Evolutionary conservation across 1,140 invertebrate genomes (phyloP).

Genomic region (Melitaea cinxia): DNA sequence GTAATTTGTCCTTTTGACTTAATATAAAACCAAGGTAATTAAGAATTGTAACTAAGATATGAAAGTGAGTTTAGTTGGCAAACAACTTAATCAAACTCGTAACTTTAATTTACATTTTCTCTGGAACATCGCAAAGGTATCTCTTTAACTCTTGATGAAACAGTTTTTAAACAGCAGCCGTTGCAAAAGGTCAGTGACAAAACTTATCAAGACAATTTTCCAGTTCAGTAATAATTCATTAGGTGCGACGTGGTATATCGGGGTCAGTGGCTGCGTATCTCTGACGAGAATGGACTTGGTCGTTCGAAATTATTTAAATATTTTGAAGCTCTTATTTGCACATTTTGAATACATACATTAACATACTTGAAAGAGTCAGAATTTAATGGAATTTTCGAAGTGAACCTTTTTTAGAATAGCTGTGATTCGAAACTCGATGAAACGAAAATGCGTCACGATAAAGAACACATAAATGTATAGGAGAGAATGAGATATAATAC

Average conservation of each 20-base stretch:
- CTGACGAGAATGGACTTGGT: constrained; percentile 21
- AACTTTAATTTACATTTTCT: background rate
- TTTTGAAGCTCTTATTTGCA: constrained; percentile 16
- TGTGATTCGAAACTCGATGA: too few species aligned
- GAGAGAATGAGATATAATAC: too few species aligned
- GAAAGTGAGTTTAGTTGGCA: background rate
- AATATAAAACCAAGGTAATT: background rate
- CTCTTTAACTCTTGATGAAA: constrained; percentile 14
- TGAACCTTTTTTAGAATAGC: too few species aligned
- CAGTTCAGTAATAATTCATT: constrained; percentile 39
- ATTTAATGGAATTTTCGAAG: too few species aligned
- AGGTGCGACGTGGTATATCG: constrained; percentile 31
- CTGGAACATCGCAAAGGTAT: constrained; percentile 17
- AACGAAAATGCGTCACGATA: too few species aligned
- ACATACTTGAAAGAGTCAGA: too few species aligned
- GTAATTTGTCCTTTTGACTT: too few species aligned
- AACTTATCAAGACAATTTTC: constrained; percentile 39
- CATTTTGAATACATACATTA: background rate
- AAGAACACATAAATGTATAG: too few species aligned
- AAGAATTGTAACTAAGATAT: background rate
- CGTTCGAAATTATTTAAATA: constrained; percentile 28
- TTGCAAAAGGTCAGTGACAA: constrained; percentile 29
- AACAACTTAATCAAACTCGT: background rate
- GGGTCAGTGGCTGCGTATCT: constrained; percentile 27
- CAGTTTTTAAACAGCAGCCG: constrained; percentile 20